Conservation (phyloP, 2,888 invertebrate genomes). For the Chrysodeixis includens region DNA sequence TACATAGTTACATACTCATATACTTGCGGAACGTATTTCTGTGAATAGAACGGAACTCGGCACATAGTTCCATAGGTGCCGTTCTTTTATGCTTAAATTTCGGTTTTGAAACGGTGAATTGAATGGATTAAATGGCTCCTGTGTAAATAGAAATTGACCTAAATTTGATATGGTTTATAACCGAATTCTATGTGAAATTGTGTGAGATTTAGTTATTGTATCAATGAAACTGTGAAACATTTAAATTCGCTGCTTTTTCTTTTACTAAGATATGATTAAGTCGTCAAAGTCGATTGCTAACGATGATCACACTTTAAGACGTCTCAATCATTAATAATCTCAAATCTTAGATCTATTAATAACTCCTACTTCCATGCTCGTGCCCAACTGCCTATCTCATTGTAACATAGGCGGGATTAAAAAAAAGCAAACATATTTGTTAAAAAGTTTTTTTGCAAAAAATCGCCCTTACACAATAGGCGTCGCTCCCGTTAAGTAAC, state of each 20-base stretch:
- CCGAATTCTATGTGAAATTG: not conserved
- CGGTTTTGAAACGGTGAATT: not conserved
- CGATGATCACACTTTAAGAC: constrained; percentile 18
- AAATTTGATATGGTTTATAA: not conserved
- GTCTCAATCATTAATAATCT: constrained; percentile 74
- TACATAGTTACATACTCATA: constrained; percentile 1
- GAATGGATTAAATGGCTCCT: not conserved
- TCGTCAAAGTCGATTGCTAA: constrained; percentile 7
- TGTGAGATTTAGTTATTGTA: not conserved
- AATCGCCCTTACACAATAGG: constrained; percentile 77
- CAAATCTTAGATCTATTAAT: constrained; percentile 73
- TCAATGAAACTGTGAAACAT: not conserved
- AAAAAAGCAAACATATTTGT: constrained; percentile 64
- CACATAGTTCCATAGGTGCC: not conserved
- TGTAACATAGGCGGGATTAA: constrained; percentile 60
- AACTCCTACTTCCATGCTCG: constrained; percentile 67
- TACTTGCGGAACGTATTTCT: not conserved
- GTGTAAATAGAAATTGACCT: not conserved
- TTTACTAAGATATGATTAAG: not conserved
- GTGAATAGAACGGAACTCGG: not conserved
- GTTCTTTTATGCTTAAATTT: not conserved
- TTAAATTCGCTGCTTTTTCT: not conserved
- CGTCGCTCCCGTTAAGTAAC: constrained; percentile 87
- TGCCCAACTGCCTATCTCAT: constrained; percentile 55
- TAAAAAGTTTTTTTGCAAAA: constrained; percentile 57